Base-by-base conservation (phyloP, 2,113 vertebrate species). In the Vidua macroura region DNA sequence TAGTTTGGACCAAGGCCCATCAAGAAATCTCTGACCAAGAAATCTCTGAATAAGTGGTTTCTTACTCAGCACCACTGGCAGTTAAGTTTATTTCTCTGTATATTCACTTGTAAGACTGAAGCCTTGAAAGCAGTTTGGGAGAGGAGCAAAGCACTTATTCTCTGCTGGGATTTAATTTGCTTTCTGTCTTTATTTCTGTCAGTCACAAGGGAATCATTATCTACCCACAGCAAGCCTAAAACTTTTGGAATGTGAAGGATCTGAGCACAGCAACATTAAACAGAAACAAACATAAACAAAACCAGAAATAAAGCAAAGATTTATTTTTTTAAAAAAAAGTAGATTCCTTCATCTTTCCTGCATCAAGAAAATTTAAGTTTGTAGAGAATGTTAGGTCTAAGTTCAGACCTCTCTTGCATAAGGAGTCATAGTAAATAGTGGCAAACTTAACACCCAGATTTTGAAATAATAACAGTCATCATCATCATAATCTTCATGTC, bases 101-200 rank as follows among this genome's bases (percentile, higher is more conserved):
- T 73, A 68, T 82, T 92, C 66, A 73, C 53, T 53, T 87, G 10
- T 83, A 60, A 89, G 76, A 92, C 39, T 39, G 33, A 90, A 86
- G 52, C 13, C 79, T 90, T 79, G 59, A 85, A 87, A 73, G 46
- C 51, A 79, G 4, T 84, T 62, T 87, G 35, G n/a, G 59, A 86
- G n/a, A 88, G 44, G n/a, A 94, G 63, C 35, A 83, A 94, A 83
- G n/a, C 56, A 78, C 14, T 87, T 94, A 37, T 13, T 89, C 60
- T 94, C 59, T 79, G 18, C 27, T 67, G 37, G 27, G 48, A 90
- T 82, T 95, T 75, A 86, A 92, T 93, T 94, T 85, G 58, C 44
- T 80, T 74, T 86, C 77, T 75, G 28, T 33, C 66, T 69, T 51
- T 72, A 78, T 87, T 89, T 93, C 72, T 91, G 68, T 74, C 55